A percentile compares a stretch with the other conserved stretches of the same genome.
Evolutionary conservation across 1,140 invertebrate genomes (phyloP).

Genomic region (Lepidurus apus): DNA sequence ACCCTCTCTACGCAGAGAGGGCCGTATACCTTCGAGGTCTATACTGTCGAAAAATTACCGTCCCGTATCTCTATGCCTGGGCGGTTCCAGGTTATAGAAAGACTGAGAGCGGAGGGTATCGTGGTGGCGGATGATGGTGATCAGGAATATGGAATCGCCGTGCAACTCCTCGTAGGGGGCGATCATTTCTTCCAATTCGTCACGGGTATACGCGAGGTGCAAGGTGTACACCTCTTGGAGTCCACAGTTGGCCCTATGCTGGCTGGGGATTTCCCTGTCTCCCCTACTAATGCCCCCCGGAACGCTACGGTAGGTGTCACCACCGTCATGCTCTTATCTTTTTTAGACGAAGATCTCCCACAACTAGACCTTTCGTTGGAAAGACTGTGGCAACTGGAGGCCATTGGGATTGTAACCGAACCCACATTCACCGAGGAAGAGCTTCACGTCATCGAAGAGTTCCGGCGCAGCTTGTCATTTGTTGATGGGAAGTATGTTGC

Average conservation of each 20-base stretch:
- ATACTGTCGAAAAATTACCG: background rate
- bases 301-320: background rate
- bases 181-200: background rate
- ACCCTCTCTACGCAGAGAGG: background rate
- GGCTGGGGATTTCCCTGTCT: background rate
- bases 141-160: background rate
- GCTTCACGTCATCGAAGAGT: no score
- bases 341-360: background rate
- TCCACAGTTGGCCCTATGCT: background rate
- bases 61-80: background rate
- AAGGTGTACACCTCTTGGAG: background rate
- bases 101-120: background rate
- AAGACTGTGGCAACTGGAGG: no score
- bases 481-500: conserved; percentile 20
- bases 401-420: no score
- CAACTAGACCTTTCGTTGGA: background rate
- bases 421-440: no score
- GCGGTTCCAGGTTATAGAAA: background rate
- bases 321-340: background rate
- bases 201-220: background rate
- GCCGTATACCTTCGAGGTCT: background rate
- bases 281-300: background rate
- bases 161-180: background rate
- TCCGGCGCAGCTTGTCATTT: background rate
- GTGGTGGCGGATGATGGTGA: background rate